Base-by-base conservation (phyloP, 2,113 vertebrate genomes). In the Raja brachyura region DNA sequence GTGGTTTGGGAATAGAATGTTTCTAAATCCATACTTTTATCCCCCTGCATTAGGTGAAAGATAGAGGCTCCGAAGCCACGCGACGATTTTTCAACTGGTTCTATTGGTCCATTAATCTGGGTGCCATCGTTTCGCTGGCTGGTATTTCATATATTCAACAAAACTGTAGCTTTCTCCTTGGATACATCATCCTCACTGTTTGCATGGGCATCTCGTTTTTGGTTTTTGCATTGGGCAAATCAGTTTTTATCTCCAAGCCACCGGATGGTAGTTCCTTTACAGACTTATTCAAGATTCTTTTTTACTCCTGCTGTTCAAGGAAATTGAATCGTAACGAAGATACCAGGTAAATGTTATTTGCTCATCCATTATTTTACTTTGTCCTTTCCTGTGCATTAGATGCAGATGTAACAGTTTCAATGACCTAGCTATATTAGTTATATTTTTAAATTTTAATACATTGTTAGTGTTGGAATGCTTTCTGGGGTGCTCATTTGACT, bases 41-140 rank as follows among this genome's bases (percentile, higher is more conserved):
- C 39, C 39, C 63, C 63, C 70, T 61, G 75, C 28, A 92, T 94
- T 94, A 99, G 99, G 98, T 99, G 61, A 99, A 98, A 95, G 99
- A 99, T 94, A 95, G 97, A 77, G 99, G 99, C n/a, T 97, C 98
- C 0, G 98, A 99, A 95, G 98, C 98, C 93, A 99, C 98, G 0
- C 96, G 98, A 1, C 96, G 98, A 70, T 99, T 99, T 96, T 99
- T 99, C 94, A 99, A 99, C 94, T 99, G 98, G 98, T 99, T 99
- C 95, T 99, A 99, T 93, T 99, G 99, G 99, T 99, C 98, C 96
- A 99, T 99, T 93, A 99, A 99, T 68, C 94, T 99, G 94, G 98
- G 99, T 73, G 98, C 99, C 0, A 98, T 99, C 93, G 1, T 99
- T 0, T 99, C 98, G 0, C 95, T 99, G 93, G 98, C 98, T 22